Evolutionary conservation across 1,140 invertebrate genomes (phyloP), one percentile per base, ranked within the genome.

Genomic region (Steinernema khuongi): DNA sequence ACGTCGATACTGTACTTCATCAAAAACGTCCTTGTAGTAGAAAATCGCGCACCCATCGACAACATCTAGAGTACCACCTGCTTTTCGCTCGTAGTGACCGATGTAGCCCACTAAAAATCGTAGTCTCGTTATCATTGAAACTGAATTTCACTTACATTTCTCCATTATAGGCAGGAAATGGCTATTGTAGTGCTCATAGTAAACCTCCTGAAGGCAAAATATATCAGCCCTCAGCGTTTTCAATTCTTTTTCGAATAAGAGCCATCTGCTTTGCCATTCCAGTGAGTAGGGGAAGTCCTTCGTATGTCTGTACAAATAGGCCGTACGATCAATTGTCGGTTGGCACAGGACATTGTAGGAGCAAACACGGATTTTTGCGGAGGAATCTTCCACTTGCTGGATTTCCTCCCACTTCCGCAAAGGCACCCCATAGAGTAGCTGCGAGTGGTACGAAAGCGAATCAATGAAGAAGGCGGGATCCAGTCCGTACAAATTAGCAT

Each of bases 21-120:
- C 78, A 78, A 94, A 92, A 71, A 89, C 87, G 0, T 86, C 83
- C 1, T 85, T 81, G 79, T 90, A 91, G 80, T 89, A 94, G 83
- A 92, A 91, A 50, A 93, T 91, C 0, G 92, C 92, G 87, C 92
- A 93, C 0, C 93, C 93, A 86, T 95, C 93, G 14, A 82, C 83
- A 77, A 60, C 50, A 22, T 60, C 50, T 22, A 60, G 14, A 11
- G 50, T 17, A 7, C 50, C 50, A 26, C 50, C 50, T 0, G 90
- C 90, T 1, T 92, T 93, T 81, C 91, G 89, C 81, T 91, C 90
- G 85, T 92, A 92, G 81, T 88, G 93, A 0, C 91, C 81, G 22
- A 90, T 89, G 50, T 86, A 84, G 81, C 91, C 91, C 0, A 89
- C 89, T 87, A 67, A 30, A 78, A 77, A 17, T 73, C 1, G 18